Conservation (phyloP, 92 coral and sea anemone genomes). For the Hydrozoanthus gracilis region DNA sequence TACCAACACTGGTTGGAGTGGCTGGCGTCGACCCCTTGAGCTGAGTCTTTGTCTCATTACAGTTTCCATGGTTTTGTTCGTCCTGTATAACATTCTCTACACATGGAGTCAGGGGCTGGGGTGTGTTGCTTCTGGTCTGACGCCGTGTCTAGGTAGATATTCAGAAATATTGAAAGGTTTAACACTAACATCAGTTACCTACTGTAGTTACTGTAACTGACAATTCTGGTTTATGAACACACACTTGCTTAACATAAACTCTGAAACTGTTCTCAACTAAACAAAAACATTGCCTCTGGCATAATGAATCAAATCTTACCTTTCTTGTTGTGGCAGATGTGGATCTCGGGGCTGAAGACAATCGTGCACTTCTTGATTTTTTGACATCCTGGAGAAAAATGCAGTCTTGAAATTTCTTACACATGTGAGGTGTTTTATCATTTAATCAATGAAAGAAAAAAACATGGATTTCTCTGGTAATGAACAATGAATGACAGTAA, state of each 20-base stretch:
- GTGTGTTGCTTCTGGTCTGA: constrained; percentile 84
- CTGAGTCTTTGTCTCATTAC: constrained; percentile 59
- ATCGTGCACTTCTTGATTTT: constrained; percentile 62
- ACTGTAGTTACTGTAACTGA: not conserved
- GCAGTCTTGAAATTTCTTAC: not conserved
- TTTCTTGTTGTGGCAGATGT: constrained; percentile 46
- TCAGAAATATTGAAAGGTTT: not conserved
- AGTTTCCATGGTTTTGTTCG: constrained; percentile 59
- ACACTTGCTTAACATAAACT: too few relatives aligned
- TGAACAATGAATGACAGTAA: too few relatives aligned
- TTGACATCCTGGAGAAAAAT: constrained; percentile 55
- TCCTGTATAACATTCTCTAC: constrained; percentile 86
- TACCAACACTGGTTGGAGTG: constrained; percentile 57
- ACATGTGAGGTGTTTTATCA: too few relatives aligned
- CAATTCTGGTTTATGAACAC: too few relatives aligned
- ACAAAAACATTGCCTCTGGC: too few relatives aligned
- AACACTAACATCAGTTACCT: not conserved
- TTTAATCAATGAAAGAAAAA: too few relatives aligned
- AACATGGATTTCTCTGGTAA: too few relatives aligned
- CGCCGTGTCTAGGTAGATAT: constrained; percentile 75
- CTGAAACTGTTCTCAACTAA: too few relatives aligned
- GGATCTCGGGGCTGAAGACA: constrained; percentile 45
- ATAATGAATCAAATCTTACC: not conserved
- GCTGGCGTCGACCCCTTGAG: constrained; percentile 63
- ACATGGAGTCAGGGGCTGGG: constrained; percentile 91